Evolutionary conservation across 2,113 vertebrate species (phyloP).

Genomic region (Albula glossodonta): DNA sequence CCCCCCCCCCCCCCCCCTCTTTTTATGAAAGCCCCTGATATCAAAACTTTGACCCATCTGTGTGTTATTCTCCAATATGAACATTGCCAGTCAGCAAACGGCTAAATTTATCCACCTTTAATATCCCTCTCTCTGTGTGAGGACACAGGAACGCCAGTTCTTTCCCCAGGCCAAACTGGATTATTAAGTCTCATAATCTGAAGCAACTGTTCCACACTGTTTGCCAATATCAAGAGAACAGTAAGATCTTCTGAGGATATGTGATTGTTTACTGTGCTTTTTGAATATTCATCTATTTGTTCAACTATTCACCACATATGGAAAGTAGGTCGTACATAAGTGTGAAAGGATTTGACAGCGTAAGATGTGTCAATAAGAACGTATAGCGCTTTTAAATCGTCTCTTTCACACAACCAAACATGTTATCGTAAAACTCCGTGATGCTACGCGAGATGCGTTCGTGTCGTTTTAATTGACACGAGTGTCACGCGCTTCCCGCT

Average conservation of each 20-base stretch:
- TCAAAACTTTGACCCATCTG: neutral
- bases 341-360: neutral
- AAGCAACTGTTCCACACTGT: constrained; percentile 3
- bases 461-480: neutral
- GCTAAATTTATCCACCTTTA: neutral
- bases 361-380: neutral
- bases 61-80: neutral
- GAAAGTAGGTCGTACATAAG: neutral
- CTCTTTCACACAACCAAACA: neutral
- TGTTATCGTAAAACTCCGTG: neutral
- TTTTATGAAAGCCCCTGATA: neutral
- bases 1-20: neutral
- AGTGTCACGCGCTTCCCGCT: neutral
- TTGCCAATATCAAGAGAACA: neutral
- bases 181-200: constrained; percentile 1
- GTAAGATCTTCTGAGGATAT: neutral
- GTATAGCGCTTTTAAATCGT: neutral
- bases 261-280: neutral
- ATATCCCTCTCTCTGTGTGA: neutral
- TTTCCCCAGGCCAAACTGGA: neutral
- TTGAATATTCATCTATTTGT: neutral
- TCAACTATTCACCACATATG: neutral
- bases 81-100: neutral
- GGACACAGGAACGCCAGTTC: neutral
- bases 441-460: neutral